A percentile compares a stretch with the other conserved stretches of the same genome.
phyloP scores from a whole-genome alignment of 2,888 invertebrate species.

The Pachycephus smyrnensis region DNA sequence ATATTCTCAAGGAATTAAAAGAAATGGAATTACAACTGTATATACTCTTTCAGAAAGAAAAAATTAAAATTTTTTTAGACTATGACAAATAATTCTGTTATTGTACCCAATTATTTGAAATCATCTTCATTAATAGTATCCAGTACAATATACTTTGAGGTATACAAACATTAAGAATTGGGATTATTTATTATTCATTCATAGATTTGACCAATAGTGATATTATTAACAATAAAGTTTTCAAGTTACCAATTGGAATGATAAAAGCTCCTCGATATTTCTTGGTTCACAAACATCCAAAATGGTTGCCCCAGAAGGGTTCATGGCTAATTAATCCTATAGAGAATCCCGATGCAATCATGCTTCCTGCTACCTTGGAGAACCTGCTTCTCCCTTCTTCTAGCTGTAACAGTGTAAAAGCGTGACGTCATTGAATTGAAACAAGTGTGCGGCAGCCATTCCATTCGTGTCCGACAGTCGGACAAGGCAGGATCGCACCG shows the following conservation, averaged over 20 bases:
- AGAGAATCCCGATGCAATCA: neutral
- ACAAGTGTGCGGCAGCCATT: conserved; percentile 39
- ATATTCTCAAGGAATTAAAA: neutral
- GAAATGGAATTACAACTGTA: neutral
- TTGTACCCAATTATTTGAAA: neutral
- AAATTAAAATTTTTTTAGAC: neutral
- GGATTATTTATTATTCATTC: neutral
- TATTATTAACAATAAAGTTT: neutral
- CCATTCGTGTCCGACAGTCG: conserved; percentile 28
- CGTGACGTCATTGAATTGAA: conserved; percentile 37
- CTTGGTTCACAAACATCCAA: neutral
- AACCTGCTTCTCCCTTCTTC: conserved; percentile 24
- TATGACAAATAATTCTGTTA: neutral
- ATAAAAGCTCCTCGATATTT: neutral
- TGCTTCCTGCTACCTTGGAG: neutral
- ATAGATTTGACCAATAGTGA: neutral
- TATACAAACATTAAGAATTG: neutral
- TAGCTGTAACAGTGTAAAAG: conserved; percentile 21
- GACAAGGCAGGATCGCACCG: conserved; percentile 21
- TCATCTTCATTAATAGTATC: neutral
- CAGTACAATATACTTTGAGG: neutral
- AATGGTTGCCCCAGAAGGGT: neutral
- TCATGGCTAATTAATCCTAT: neutral
- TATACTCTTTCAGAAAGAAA: neutral
- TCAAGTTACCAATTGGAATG: neutral